Evolutionary conservation across 2,113 vertebrate species (phyloP).

Genomic region (Ardeotis arabs): DNA sequence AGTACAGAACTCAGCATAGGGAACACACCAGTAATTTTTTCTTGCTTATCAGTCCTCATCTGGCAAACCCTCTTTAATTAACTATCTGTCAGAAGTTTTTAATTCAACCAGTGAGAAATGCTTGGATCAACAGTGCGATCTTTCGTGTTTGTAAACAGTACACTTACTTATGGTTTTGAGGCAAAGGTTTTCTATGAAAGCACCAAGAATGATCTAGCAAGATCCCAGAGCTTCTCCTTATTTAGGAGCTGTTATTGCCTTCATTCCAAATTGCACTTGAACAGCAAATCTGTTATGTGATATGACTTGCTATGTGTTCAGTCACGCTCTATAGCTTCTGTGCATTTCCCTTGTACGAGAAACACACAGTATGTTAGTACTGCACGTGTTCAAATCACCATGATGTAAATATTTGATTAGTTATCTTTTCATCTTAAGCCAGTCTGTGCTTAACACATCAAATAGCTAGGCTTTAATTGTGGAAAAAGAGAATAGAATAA

Average conservation of each 20-base stretch:
- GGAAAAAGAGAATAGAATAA: not conserved
- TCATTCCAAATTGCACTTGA: not conserved
- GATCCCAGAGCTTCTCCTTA: not conserved
- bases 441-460: not conserved
- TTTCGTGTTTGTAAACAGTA: not conserved
- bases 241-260: not conserved
- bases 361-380: not conserved
- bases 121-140: not conserved
- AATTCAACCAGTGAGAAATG: not conserved
- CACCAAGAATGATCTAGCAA: not conserved
- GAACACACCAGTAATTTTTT: not conserved
- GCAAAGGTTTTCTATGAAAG: not conserved
- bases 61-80: not conserved
- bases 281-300: not conserved
- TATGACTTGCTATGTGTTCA: not conserved
- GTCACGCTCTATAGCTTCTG: not conserved
- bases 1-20: not conserved
- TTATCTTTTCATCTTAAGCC: not conserved
- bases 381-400: not conserved
- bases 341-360: not conserved
- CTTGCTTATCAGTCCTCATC: not conserved
- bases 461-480: not conserved
- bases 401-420: constrained; percentile 11
- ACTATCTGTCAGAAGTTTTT: not conserved
- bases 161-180: not conserved